A percentile compares a stretch with the other conserved stretches of the same genome.
Evolutionary conservation across 1,140 invertebrate genomes (phyloP).

Genomic region (Platorchestia sp.): DNA sequence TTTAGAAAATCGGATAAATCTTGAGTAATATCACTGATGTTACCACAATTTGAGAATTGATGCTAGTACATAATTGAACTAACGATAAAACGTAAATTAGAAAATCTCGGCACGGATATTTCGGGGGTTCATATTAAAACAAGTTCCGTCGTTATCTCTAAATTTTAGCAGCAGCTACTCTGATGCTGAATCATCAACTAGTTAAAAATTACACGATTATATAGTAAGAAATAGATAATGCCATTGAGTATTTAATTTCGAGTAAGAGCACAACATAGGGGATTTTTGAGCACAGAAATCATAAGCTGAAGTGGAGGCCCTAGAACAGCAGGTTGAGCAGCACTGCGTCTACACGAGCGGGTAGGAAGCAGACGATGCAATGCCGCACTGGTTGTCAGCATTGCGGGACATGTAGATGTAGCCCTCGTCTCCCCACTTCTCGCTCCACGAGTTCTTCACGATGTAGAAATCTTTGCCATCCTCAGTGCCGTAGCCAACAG

Average conservation of each 20-base stretch:
- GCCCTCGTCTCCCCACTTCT: slow-evolving; percentile 74
- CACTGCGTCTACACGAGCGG: slow-evolving; percentile 66
- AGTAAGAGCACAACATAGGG: not conserved
- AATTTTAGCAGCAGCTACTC: not conserved
- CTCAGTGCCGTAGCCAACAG: slow-evolving; percentile 70
- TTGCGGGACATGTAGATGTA: slow-evolving; percentile 75
- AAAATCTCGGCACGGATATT: not conserved
- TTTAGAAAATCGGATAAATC: not conserved
- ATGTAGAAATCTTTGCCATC: slow-evolving; percentile 74
- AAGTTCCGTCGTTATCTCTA: not conserved
- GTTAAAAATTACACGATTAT: not conserved
- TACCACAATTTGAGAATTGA: not conserved
- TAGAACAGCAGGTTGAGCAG: not conserved
- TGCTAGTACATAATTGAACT: not conserved
- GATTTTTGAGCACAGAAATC: not conserved
- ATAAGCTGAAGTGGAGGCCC: not conserved
- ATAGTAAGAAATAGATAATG: not conserved
- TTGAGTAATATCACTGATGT: not conserved
- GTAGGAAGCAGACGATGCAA: slow-evolving; percentile 67
- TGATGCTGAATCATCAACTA: not conserved
- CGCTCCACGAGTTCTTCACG: slow-evolving; percentile 74
- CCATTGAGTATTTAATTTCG: not conserved
- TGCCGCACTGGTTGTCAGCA: slow-evolving; percentile 70
- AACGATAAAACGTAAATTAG: not conserved
- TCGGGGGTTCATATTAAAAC: not conserved